A percentile compares a stretch with the other conserved stretches of the same genome.
Conservation (phyloP, 2,797 vertebrate species). For the Dicrostonyx torquatus region DNA sequence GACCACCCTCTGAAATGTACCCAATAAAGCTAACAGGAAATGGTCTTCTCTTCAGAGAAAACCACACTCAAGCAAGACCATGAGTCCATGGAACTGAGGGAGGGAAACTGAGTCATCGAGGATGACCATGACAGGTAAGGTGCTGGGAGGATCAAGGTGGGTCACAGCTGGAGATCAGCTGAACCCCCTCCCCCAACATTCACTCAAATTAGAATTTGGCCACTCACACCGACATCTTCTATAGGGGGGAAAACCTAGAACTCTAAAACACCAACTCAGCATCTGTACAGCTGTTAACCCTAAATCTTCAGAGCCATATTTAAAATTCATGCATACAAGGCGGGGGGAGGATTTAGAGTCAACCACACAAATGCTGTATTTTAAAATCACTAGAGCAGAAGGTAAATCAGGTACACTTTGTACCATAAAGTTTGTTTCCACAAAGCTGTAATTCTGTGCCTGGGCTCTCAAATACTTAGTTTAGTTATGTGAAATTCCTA, state of each 20-base stretch:
- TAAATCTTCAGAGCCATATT: slow-evolving; percentile 44
- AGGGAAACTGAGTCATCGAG: neutral
- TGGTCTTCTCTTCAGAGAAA: neutral
- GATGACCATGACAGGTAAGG: neutral
- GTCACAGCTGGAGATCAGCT: neutral
- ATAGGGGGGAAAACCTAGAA: neutral
- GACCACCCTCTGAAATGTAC: neutral
- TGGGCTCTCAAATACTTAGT: slow-evolving; percentile 70
- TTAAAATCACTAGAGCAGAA: slow-evolving; percentile 16
- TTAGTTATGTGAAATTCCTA: slow-evolving; percentile 76
- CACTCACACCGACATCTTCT: neutral
- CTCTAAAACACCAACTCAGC: slow-evolving; percentile 12
- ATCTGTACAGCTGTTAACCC: neutral
- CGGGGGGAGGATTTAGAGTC: slow-evolving; percentile 41
- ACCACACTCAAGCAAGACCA: neutral
- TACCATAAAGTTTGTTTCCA: slow-evolving; percentile 69
- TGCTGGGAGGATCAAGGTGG: neutral
- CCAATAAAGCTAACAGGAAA: neutral
- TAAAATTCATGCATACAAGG: slow-evolving; percentile 18
- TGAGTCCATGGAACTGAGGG: neutral
- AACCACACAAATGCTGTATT: slow-evolving; percentile 41
- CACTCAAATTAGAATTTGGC: slow-evolving; percentile 18
- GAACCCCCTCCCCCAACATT: neutral
- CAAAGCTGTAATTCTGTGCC: slow-evolving; percentile 58
- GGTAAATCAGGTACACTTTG: slow-evolving; percentile 57